Evolutionary conservation across 2,797 vertebrate species (phyloP).

Genomic region (Xiphophorus birchmanni): DNA sequence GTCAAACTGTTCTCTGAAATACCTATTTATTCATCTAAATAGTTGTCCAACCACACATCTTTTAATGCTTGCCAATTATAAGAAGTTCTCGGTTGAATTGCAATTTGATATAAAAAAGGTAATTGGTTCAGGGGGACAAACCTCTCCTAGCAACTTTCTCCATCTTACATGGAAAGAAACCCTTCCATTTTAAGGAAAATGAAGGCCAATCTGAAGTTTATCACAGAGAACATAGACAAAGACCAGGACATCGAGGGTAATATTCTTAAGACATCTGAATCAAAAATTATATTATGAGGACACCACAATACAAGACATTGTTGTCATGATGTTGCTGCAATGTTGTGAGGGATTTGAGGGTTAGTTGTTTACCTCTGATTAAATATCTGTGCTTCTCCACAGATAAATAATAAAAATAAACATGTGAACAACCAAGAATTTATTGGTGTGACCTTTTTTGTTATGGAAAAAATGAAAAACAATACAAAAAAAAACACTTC

Average conservation of each 20-base stretch:
- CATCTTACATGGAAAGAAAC: background rate
- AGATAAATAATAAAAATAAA: background rate
- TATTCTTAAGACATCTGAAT: background rate
- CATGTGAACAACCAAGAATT: background rate
- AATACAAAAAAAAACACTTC: background rate
- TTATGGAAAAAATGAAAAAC: background rate
- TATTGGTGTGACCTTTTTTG: background rate
- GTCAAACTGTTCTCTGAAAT: constrained; percentile 7
- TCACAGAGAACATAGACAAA: background rate
- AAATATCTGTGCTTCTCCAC: background rate
- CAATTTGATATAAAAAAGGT: background rate
- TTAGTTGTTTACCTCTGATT: background rate
- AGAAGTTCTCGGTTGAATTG: background rate
- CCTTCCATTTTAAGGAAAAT: background rate
- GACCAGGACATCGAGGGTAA: background rate
- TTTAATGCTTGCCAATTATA: background rate
- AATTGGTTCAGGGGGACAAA: background rate
- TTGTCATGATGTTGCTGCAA: background rate
- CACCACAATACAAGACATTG: background rate
- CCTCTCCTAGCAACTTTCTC: too few relatives aligned
- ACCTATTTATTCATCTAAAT: background rate
- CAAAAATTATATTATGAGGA: background rate
- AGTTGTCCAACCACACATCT: background rate
- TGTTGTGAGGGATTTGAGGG: background rate
- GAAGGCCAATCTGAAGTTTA: background rate